A percentile compares a stretch with the other conserved stretches of the same genome.
These are phyloP conservation scores for Lagorchestes hirsutus DNA, from an alignment of 2,797 vertebrate species.

Conservation along the genomic window DNA sequence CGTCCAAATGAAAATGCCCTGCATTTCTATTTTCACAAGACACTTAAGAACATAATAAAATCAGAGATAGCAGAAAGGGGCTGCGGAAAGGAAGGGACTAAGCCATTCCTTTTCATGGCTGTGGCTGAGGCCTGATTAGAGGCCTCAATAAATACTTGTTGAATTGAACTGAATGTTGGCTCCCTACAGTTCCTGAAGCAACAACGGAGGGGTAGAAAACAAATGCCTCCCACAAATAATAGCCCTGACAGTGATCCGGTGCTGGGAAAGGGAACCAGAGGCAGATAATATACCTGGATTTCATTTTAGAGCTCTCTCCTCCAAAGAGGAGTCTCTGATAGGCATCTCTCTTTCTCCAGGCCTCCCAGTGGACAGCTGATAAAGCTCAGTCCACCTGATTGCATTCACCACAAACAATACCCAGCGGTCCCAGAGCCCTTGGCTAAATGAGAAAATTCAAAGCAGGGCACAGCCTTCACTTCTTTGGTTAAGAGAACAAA, in stretches of 20 bases:
- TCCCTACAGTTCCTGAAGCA: not conserved
- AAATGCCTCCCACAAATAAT: not conserved
- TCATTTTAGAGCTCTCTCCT: not conserved
- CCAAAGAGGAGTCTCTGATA: not conserved
- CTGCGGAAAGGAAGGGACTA: slow-evolving; percentile 35
- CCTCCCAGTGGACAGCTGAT: not conserved
- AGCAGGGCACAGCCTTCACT: not conserved
- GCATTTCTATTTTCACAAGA: slow-evolving; percentile 71
- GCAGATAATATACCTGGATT: not conserved
- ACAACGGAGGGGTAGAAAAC: not conserved
- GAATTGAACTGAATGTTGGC: slow-evolving; percentile 9
- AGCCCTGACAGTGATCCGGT: not conserved
- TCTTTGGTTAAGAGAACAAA: slow-evolving; percentile 53
- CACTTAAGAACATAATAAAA: slow-evolving; percentile 51
- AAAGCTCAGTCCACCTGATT: not conserved
- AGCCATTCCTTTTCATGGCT: slow-evolving; percentile 32
- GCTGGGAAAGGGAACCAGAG: slow-evolving; percentile 18
- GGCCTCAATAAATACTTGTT: slow-evolving; percentile 12
- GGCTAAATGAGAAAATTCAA: not conserved
- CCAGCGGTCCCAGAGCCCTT: slow-evolving; percentile 11
- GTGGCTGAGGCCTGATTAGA: not conserved
- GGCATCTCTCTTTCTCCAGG: not conserved
- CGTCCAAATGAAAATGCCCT: slow-evolving; percentile 66
- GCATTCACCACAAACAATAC: slow-evolving; percentile 1
- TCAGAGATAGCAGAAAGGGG: slow-evolving; percentile 1